A percentile compares a stretch with the other conserved stretches of the same genome.
Conservation (phyloP, 2,797 vertebrate species). For the Psittacula echo region DNA sequence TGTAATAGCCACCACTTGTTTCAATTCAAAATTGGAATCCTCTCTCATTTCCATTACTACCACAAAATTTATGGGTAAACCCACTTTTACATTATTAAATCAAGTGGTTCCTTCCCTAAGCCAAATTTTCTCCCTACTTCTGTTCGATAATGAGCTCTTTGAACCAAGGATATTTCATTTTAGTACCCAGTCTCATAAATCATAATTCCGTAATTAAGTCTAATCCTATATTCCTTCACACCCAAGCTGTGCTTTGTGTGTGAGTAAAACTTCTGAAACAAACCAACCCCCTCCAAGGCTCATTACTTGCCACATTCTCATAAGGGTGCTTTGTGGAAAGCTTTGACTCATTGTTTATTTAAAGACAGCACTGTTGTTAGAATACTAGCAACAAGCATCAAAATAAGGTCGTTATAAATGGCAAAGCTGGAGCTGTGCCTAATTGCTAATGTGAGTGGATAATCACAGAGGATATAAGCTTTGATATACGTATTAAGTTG, state of each 20-base stretch:
- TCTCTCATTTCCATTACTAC: neutral
- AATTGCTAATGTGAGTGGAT: conserved; percentile 14
- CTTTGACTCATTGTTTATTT: conserved; percentile 40
- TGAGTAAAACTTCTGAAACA: neutral
- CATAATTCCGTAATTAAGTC: neutral
- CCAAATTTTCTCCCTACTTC: neutral
- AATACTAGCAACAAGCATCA: neutral
- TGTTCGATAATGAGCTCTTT: neutral
- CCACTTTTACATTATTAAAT: neutral
- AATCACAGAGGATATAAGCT: conserved; percentile 42
- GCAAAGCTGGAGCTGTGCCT: neutral
- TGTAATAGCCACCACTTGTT: neutral
- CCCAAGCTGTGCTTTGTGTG: neutral
- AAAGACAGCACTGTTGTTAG: neutral
- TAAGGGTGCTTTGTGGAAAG: conserved; percentile 11
- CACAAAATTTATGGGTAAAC: neutral
- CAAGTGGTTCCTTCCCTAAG: neutral
- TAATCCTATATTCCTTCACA: neutral
- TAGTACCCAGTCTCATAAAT: conserved; percentile 4
- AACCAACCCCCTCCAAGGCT: neutral
- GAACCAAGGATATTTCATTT: neutral
- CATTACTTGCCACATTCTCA: neutral
- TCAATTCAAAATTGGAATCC: neutral
- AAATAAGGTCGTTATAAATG: conserved; percentile 7
- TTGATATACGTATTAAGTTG: conserved; percentile 2